Evolutionary conservation across 2,113 vertebrate species (phyloP), one percentile per base, ranked within the genome.

Genomic region (Mastomys coucha): DNA sequence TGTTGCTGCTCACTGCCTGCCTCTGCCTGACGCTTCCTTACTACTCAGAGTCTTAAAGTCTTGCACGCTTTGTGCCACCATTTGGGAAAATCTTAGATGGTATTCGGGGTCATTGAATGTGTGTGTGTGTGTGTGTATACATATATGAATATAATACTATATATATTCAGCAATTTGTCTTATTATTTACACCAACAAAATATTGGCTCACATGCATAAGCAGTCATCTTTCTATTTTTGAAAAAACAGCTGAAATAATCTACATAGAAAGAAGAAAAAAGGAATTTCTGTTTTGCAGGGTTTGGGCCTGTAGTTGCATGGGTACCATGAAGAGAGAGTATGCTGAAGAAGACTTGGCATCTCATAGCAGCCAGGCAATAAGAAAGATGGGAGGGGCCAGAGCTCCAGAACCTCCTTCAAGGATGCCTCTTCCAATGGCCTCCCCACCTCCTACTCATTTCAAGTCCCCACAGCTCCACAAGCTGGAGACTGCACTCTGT

Each of bases 161-260:
- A 77, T 63, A 82, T 84, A 49, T 17, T 49, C 24, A 65, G 24
- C 7, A 65, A 63, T 63, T 70, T 72, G 13, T 80, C 72, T 87
- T 76, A 86, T 81, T 75, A 92, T 87, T 86, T 51, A 76, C 4
- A 87, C 39, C 26, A 94, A 89, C 70, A 69, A 60, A 87, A 76
- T 76, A 90, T 73, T 73, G 90, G 22, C 33, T 65, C 31, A 6
- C 28, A 17, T 56, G 12, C 16, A 22, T 49, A 33, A 45, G 16
- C 45, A 28, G 42, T 24, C 14, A 56, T 51, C 33, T 72, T 72
- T 73, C 24, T 4, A 13, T 75, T 53, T 58, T 28, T 75, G 87
- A 31, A 36, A 87, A 58, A 56, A 31, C 36, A 88, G 16, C 20
- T 26, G 12, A 39, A 39, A 42, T 11, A 58, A 28, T 20, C 13